These are phyloP conservation scores for Percina caprodes DNA, from an alignment of 2,113 vertebrate species.

Conservation along the genomic window DNA sequence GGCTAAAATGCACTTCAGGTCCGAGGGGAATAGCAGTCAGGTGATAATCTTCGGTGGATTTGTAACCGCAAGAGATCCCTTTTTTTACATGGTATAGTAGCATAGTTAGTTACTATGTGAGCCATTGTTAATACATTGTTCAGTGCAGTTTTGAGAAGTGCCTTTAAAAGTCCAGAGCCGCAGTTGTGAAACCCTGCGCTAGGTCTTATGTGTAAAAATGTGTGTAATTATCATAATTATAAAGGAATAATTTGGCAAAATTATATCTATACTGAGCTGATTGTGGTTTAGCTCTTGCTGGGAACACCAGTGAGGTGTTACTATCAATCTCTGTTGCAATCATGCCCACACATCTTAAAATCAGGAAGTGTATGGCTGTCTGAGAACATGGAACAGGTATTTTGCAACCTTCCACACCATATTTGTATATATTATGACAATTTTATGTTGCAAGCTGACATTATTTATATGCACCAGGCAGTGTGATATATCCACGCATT, in stretches of 20 bases:
- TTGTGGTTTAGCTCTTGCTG: neutral
- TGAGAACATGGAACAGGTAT: conserved; percentile 27
- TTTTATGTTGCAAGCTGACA: conserved; percentile 26
- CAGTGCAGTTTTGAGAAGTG: neutral
- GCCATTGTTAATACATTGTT: too few relatives aligned
- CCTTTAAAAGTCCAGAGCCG: neutral
- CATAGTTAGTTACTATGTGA: too few relatives aligned
- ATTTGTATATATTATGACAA: conserved; percentile 12
- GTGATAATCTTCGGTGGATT: too few relatives aligned
- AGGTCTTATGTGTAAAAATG: neutral
- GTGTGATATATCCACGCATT: neutral
- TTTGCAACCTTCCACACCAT: conserved; percentile 36
- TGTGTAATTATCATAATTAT: conserved; percentile 23
- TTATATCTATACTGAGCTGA: conserved; percentile 5
- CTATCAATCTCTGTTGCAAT: neutral
- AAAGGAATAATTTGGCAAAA: conserved; percentile 17
- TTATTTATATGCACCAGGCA: conserved; percentile 15
- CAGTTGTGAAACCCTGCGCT: neutral
- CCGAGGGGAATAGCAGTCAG: too few relatives aligned
- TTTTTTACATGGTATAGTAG: too few relatives aligned
- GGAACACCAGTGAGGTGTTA: conserved; percentile 3
- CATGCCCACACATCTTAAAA: conserved; percentile 24
- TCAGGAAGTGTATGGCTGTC: conserved; percentile 2
- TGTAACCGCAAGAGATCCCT: too few relatives aligned
- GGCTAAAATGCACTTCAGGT: too few relatives aligned